phyloP scores from a whole-genome alignment of 2,888 invertebrate species.

The Sminthurinus aureus region DNA sequence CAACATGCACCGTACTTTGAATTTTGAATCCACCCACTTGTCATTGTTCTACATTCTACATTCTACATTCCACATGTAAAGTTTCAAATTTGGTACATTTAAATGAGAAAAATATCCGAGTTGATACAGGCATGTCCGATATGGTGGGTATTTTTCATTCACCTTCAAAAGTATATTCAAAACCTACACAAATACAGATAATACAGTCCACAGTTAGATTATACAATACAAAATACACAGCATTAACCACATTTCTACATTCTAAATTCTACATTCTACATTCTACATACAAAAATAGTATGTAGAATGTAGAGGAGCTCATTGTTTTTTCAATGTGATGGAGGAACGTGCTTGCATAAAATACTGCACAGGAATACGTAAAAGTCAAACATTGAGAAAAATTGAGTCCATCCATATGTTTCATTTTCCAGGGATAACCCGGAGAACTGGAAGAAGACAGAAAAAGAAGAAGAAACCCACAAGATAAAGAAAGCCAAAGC shows the following conservation, averaged over 20 bases:
- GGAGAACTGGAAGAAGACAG: background rate
- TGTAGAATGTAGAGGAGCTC: background rate
- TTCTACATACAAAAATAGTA: no score
- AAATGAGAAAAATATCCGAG: no score
- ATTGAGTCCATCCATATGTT: background rate
- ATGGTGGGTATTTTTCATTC: no score
- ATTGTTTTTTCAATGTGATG: background rate
- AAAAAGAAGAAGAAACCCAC: no score
- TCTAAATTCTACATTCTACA: no score
- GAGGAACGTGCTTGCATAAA: slow-evolving; percentile 2
- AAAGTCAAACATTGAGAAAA: background rate
- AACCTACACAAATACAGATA: background rate
- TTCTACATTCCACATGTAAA: no score
- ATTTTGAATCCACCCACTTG: no score
- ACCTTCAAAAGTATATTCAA: background rate
- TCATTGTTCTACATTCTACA: no score
- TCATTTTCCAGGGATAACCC: background rate
- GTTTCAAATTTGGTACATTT: no score
- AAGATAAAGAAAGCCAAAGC: no score
- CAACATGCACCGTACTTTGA: background rate
- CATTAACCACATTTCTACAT: background rate
- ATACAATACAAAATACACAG: background rate
- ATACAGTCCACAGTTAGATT: no score
- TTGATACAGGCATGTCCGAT: no score
- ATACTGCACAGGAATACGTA: background rate